Base-by-base conservation (phyloP, 1,140 invertebrate genomes). In the Apis florea region DNA sequence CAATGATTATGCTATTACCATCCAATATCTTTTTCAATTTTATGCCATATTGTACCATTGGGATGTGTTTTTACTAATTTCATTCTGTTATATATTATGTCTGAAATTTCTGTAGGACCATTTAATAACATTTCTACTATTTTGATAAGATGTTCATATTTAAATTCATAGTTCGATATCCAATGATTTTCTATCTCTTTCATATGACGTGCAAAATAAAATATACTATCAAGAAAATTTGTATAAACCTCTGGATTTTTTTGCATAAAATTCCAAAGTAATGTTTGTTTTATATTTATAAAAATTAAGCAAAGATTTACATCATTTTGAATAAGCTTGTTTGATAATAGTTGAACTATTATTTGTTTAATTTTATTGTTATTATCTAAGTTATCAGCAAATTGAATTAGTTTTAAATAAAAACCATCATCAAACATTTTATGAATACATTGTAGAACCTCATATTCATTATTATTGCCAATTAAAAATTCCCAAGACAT, bases 131-230 rank as follows among this genome's bases (percentile, higher is more conserved):
- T 91, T 85, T 92, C 92, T 2, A 95, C 90, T 69, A 95, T 88
- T 47, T 81, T 87, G 6, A 93, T 76, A 78, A 96, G 85, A 85
- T 95, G 91, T 40, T 90, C 87, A 89, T 95, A 95, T 47, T 92
- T 91, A 31, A 95, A 89, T 76, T 94, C 92, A 69, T 93, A 72
- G 58, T 91, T 61, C 15, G 89, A 89, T 82, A 92, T 83, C 94
- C 93, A 93, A 69, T 90, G 58, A 89, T 88, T 68, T 84, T 93
- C 73, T 15, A 87, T 31, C 40, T 88, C 87, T 69, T 86, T 89
- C 93, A 95, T 94, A 83, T 89, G 90, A 47, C 90, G 87, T 75
- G 94, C 94, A 85, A 94, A 94, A 88, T 95, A 95, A 73, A 95
- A 91, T 64, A 96, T 90, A 84, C 93, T 94, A 88, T 94, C 94